Evolutionary conservation across 1,140 invertebrate genomes (phyloP).

Genomic region (silkworm (Bombyx mori)): ASM3026992v2 NC_085110.1:17990501-17991000

Average conservation of each 20-base stretch:
- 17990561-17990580: conserved; percentile 49
- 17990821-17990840: no score
- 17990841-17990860: no score
- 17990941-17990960: conserved; percentile 53
- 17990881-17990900: conserved; percentile 18
- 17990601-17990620: neutral
- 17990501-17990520: conserved; percentile 25
- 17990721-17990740: conserved; percentile 41
- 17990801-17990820: no score
- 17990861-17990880: no score
- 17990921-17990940: conserved; percentile 35
- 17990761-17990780: no score
- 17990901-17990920: conserved; percentile 39
- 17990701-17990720: conserved; percentile 41
- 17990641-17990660: conserved; percentile 31
- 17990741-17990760: conserved; percentile 38
- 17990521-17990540: conserved; percentile 17
- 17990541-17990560: conserved; percentile 48
- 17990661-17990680: conserved; percentile 50
- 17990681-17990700: conserved; percentile 41
- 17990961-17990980: conserved; percentile 48
- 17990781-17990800: no score
- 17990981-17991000: conserved; percentile 45
- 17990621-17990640: conserved; percentile 8
- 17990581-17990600: conserved; percentile 30